Evolutionary conservation across 2,113 vertebrate genomes (phyloP), one percentile per base, ranked within the genome.

Genomic region (Suncus etruscus): DNA sequence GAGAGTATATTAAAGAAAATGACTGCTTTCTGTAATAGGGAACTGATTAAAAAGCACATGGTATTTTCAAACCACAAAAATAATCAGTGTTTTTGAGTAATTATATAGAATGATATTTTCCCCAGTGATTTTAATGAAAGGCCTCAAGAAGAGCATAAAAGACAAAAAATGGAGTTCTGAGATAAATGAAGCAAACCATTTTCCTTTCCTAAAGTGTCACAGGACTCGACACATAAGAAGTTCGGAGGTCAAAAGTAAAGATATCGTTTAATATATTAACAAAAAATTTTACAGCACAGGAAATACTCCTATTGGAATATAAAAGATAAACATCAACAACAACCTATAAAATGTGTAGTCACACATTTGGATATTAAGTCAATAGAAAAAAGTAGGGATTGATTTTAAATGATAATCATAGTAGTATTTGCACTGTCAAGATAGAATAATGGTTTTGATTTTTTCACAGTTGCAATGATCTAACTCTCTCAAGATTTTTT

Each of bases 361-460:
- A 1, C 48, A 61, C 22, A 54, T 32, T 47, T 68, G 11, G 32
- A 11, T 48, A 6, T 20, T 15, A 24, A 63, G 20, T 47, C 31
- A 24, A 61, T 2, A n/a, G 51, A 81, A 68, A 3, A 14, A 0
- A 70, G 27, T 68, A 5, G 63, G 11, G 16, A 75, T 65, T 69
- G 66, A 18, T 0, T 18, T 20, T 45, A 24, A 72, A 39, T 1
- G 70, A 32, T 45, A 24, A 45, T 25, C 27, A 12, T 29, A 86
- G 10, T 83, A 65, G 69, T 93, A 75, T 74, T 70, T 45, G 47
- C 9, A 47, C 4, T 89, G 81, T 74, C 81, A 92, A 87, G 88
- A 84, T 82, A 82, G 27, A 72, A 86, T 15, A 73, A 86, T 66
- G 66, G 58, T 70, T 96, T 94, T 91, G 68, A 69, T 94, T 95